Evolutionary conservation across 2,113 vertebrate species (phyloP), one percentile per base, ranked within the genome.

Genomic region (Ardeotis arabs): DNA sequence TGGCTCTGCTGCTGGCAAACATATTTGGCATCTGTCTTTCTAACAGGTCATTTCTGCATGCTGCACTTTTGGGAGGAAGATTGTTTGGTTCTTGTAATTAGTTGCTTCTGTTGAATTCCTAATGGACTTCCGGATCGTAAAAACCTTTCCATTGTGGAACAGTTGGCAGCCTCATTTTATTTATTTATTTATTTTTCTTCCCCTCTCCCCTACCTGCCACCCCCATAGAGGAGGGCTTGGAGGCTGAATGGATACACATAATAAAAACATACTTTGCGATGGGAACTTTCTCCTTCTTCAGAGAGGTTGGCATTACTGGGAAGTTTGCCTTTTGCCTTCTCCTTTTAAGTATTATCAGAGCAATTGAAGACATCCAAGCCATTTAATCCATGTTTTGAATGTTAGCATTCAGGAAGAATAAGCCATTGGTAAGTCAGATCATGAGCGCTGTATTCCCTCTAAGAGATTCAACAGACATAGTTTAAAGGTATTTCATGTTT

Each of bases 61-160:
- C 47, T 81, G 69, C 94, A 73, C 74, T 94, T 80, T 56, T 29
- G 78, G 70, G 82, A 90, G 39, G 69, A 77, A 62, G 24, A 45
- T 84, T 63, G 67, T 66, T 89, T 87, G 47, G 44, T 91, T 97
- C 90, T 92, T 64, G 47, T 94, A 97, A 98, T 97, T 97, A 97
- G 93, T 69, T 96, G 74, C 47, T 91, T 97, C 89, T 93, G 53
- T 79, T 97, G 90, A 95, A 93, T 97, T 96, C 88, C 85, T 96
- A 76, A 88, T 63, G 70, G 91, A 92, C 52, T 78, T 83, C 41
- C 75, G 70, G 59, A 92, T 93, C 19, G 2, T 81, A 92, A 84
- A 98, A 96, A 68, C 33, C 35, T 93, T 91, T 93, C 58, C 18
- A 3, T 93, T 89, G 78, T 81, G 70, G 72, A 95, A 89, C 28